A percentile compares a stretch with the other conserved stretches of the same genome.
Conservation (phyloP, 2,113 vertebrate species). For the Cricetomys ansorgei region DNA sequence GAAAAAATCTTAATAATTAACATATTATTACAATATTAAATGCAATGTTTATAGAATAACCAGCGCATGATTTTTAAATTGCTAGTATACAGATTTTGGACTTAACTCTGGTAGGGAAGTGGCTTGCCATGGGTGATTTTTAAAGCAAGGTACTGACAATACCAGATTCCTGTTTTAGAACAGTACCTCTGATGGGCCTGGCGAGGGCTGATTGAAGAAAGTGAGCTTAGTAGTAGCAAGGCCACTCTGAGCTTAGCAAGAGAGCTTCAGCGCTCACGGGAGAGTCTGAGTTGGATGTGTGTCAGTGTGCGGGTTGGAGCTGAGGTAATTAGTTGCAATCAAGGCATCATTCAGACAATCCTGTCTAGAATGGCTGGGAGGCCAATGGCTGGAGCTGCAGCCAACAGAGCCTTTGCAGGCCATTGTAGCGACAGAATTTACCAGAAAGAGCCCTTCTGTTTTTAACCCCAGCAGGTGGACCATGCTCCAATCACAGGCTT, state of each 20-base stretch:
- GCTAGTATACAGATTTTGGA: conserved; percentile 2
- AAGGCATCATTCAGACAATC: not conserved
- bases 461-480: not conserved
- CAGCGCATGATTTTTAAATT: not conserved
- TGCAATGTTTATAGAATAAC: conserved; percentile 14
- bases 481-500: not conserved
- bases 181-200: not conserved
- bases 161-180: conserved; percentile 26
- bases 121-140: not conserved
- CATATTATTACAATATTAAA: conserved; percentile 8
- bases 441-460: not conserved
- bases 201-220: not conserved
- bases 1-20: conserved; percentile 45
- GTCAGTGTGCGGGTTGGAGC: not conserved
- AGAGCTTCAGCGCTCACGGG: not conserved
- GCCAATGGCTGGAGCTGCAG: not conserved
- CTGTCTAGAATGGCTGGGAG: not conserved
- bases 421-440: not conserved
- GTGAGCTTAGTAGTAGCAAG: not conserved
- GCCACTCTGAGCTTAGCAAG: not conserved
- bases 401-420: not conserved
- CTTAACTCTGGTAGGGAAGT: conserved; percentile 11
- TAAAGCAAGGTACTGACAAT: not conserved
- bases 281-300: not conserved
- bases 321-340: conserved; percentile 2